Evolutionary conservation across 2,888 invertebrate genomes (phyloP).

Genomic region (Acrocyrtus sp.): DNA sequence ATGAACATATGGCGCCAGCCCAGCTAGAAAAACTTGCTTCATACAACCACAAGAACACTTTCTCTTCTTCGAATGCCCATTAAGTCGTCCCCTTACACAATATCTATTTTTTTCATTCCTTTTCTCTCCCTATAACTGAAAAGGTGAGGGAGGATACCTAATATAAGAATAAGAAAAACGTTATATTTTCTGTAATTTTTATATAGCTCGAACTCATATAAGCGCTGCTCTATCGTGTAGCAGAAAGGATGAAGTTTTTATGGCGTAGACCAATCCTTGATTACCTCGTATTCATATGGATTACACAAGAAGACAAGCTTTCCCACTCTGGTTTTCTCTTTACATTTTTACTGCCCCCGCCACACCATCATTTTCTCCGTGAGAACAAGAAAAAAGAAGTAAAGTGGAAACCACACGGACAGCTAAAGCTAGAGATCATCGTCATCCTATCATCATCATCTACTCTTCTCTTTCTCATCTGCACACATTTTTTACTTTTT

Average conservation of each 20-base stretch:
- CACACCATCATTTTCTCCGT: slow-evolving; percentile 37
- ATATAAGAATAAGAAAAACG: too few species aligned
- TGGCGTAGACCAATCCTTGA: slow-evolving; percentile 19
- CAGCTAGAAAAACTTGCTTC: slow-evolving; percentile 37
- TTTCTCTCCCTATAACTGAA: too few species aligned
- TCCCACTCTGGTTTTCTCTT: slow-evolving; percentile 6
- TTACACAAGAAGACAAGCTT: slow-evolving; percentile 36
- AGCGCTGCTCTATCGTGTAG: too few species aligned
- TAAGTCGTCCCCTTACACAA: slow-evolving; percentile 36
- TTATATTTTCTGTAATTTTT: too few species aligned
- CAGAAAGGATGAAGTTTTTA: too few species aligned
- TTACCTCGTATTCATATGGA: slow-evolving; percentile 34
- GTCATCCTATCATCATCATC: slow-evolving; percentile 31
- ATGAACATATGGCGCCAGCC: slow-evolving; percentile 52
- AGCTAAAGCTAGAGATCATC: slow-evolving; percentile 42
- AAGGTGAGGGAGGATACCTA: too few species aligned
- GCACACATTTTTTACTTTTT: background rate
- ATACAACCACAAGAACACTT: slow-evolving; percentile 29
- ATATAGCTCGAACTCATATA: too few species aligned
- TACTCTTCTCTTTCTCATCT: slow-evolving; percentile 8
- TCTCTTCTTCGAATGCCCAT: slow-evolving; percentile 42
- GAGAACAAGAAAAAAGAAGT: slow-evolving; percentile 32
- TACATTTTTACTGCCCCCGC: slow-evolving; percentile 5
- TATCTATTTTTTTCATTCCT: slow-evolving; percentile 2
- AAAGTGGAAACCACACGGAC: slow-evolving; percentile 12